A percentile compares a stretch with the other conserved stretches of the same genome.
phyloP scores from a whole-genome alignment of 2,113 vertebrate genomes.

The Oriolus oriolus region DNA sequence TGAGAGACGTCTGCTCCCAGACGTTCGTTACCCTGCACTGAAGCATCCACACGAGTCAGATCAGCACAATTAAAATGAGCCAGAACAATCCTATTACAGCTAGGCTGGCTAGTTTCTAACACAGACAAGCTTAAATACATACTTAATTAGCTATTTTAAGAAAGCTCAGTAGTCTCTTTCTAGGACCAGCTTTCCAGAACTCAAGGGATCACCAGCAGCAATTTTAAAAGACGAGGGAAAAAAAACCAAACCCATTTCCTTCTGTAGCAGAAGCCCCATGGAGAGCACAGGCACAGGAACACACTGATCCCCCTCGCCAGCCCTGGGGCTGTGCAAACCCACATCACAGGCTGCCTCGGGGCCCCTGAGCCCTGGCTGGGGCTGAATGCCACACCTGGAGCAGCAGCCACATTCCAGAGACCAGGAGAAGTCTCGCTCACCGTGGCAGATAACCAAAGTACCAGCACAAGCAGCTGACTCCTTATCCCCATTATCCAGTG shows the following conservation, averaged over 20 bases:
- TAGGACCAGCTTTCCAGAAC: neutral
- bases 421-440: neutral
- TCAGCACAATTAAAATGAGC: neutral
- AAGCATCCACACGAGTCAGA: neutral
- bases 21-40: neutral
- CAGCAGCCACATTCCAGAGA: neutral
- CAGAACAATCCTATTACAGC: conserved; percentile 27
- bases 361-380: neutral
- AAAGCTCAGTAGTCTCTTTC: neutral
- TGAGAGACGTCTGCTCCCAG: neutral
- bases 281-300: neutral
- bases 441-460: fast-evolving
- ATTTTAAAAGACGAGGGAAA: neutral
- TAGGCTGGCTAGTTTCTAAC: neutral
- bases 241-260: neutral
- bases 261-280: neutral
- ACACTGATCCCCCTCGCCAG: fast-evolving
- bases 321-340: neutral
- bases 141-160: neutral
- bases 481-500: neutral
- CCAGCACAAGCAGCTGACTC: neutral
- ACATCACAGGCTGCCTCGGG: neutral
- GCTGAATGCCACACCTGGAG: neutral
- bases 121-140: neutral
- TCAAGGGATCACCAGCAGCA: neutral